A percentile compares a stretch with the other conserved stretches of the same genome.
phyloP scores from a whole-genome alignment of 1,140 invertebrate genomes.

The Bicyclus anynana region DNA sequence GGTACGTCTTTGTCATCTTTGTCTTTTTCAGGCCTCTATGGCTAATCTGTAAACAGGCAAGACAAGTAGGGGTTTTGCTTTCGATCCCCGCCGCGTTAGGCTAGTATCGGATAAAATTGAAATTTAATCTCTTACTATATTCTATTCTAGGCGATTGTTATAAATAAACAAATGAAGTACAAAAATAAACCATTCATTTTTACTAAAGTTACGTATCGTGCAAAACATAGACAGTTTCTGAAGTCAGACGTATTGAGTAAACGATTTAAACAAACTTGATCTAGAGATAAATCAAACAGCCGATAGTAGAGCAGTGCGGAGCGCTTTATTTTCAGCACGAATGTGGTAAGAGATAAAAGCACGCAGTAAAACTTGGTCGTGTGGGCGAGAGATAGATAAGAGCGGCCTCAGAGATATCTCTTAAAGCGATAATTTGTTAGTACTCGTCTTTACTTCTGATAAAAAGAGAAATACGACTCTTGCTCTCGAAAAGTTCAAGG shows the following conservation, averaged over 20 bases:
- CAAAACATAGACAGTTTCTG: too few relatives aligned
- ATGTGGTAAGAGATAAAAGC: conserved; percentile 59
- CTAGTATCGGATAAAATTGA: too few relatives aligned
- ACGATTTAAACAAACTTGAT: neutral
- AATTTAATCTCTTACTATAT: too few relatives aligned
- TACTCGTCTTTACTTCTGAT: conserved; percentile 34
- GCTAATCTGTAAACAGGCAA: too few relatives aligned
- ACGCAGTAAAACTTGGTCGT: conserved; percentile 51
- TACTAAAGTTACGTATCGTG: neutral
- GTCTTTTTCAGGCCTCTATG: too few relatives aligned
- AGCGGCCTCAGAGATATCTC: conserved; percentile 47
- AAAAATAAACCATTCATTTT: neutral
- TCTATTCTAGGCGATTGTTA: too few relatives aligned
- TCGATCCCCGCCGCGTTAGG: too few relatives aligned
- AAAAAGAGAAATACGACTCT: conserved; percentile 25
- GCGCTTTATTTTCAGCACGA: conserved; percentile 57
- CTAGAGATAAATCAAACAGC: neutral
- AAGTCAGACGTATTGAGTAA: neutral
- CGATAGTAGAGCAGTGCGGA: conserved; percentile 19
- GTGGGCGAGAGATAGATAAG: conserved; percentile 61
- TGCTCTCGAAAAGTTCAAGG: conserved; percentile 18
- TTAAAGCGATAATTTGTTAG: conserved; percentile 65
- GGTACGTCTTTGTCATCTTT: too few relatives aligned
- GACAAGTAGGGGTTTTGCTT: too few relatives aligned
- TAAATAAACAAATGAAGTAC: too few relatives aligned